Conservation (phyloP, 2,797 vertebrate genomes). For the Sebastes umbrosus region DNA sequence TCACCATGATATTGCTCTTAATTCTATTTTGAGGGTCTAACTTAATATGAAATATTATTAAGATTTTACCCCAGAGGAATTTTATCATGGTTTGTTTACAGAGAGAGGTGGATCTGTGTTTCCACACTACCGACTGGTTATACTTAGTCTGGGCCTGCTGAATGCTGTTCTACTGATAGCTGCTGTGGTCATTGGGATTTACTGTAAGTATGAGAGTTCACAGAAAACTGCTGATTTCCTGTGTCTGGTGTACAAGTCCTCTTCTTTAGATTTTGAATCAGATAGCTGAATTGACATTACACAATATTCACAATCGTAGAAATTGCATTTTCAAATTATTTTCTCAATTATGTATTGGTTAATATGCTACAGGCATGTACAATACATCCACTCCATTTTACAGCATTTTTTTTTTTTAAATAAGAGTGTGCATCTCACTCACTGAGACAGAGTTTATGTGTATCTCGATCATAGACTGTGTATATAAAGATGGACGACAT, state of each 20-base stretch:
- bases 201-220: conserved; percentile 68
- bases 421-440: neutral
- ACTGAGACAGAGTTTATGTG: neutral
- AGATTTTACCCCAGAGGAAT: conserved; percentile 6
- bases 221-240: neutral
- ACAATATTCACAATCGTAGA: neutral
- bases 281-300: neutral
- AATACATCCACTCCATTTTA: neutral
- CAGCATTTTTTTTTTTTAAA: neutral
- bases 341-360: neutral
- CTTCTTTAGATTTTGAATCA: neutral
- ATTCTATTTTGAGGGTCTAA: neutral
- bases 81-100: conserved; percentile 41
- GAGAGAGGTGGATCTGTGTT: conserved; percentile 17
- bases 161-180: conserved; percentile 61
- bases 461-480: neutral
- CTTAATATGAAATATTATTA: neutral
- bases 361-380: neutral
- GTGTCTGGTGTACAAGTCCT: neutral
- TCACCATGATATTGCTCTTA: neutral
- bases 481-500: too few relatives aligned
- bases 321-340: neutral
- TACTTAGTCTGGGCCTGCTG: conserved; percentile 61
- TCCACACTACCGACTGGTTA: conserved; percentile 42
- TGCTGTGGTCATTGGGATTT: conserved; percentile 63